Base-by-base conservation (phyloP, 2,888 invertebrate species). In the Ommatoiulus sabulosus region DNA sequence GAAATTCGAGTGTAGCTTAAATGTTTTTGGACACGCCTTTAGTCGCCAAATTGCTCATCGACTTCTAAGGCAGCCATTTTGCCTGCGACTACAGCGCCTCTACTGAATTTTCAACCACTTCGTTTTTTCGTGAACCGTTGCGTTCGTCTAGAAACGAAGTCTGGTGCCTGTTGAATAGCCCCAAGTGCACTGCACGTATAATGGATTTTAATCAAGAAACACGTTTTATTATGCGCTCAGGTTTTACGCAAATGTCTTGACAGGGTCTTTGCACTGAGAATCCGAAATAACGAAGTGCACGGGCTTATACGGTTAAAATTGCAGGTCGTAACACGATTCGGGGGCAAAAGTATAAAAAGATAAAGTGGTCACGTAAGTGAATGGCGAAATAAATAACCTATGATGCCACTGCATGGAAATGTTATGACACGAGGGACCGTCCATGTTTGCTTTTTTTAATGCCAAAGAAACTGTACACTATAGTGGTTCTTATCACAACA, bases 241-340 rank as follows among this genome's bases (percentile, higher is more conserved):
- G 80, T 80, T 80, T 35, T 80, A 80, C 80, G 35, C 80, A 80
- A 80, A 80, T 80, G 80, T 80, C 80, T 80, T 24, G 35, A 80
- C 35, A 80, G 24, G 80, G 80, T 80, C 80, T 80, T 80, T 80
- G 80, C 80, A 12, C 80, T 12, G 35, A 35, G 80, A 80, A 80
- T 52, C 52, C 52, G 4, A 52, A 52, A 52, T 52, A 24, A 8
- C 80, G 80, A 43, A 35, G 80, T 17, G 7, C 57, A 57, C 35
- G 35, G 35, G 35, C 35, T 35, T 35, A 35, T 35, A 35, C 0
- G 35, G 35, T 52, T 52, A 52, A 52, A 52, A 52, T 52, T 52
- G 52, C 17, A 12, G 52, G 15, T 7, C 35, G 80, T 24, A 35
- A 72, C 72, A 72, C 24, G 72, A 24, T 8, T 63, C n/a, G 2